These are phyloP conservation scores for Ricordea florida DNA, from an alignment of 92 coral and sea anemone genomes.

Conservation along the genomic window DNA sequence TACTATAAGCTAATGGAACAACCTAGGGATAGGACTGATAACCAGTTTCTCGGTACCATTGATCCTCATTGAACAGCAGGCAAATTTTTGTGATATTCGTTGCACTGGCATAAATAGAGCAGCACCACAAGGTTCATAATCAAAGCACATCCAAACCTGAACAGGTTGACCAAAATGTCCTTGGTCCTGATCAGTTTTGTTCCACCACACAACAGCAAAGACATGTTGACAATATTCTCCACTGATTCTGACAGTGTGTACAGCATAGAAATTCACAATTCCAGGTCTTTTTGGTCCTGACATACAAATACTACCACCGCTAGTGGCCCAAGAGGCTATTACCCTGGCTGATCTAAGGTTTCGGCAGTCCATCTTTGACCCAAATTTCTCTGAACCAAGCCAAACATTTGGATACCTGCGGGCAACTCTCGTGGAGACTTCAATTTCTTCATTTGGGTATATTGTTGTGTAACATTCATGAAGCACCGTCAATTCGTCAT, in stretches of 20 bases:
- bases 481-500: background rate
- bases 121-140: slow-evolving; percentile 37
- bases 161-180: slow-evolving; percentile 27
- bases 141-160: no score
- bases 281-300: slow-evolving; percentile 33
- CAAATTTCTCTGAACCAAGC: slow-evolving; percentile 50
- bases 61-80: background rate
- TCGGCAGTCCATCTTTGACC: slow-evolving; percentile 27
- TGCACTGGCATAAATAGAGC: slow-evolving; percentile 50
- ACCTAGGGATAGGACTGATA: slow-evolving; percentile 20
- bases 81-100: slow-evolving; percentile 17
- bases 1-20: no score
- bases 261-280: slow-evolving; percentile 15
- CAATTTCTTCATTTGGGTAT: background rate
- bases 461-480: background rate
- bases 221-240: slow-evolving; percentile 11
- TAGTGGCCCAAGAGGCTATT: slow-evolving; percentile 36
- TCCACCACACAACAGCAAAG: slow-evolving; percentile 32
- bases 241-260: background rate
- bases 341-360: slow-evolving; percentile 39
- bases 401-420: slow-evolving; percentile 5
- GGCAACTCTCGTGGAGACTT: background rate
- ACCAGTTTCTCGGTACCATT: slow-evolving; percentile 4
- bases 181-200: background rate
- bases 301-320: background rate